These are phyloP conservation scores for Muscidifurax raptorellus DNA, from an alignment of 1,140 invertebrate species.

Conservation along the genomic window DNA sequence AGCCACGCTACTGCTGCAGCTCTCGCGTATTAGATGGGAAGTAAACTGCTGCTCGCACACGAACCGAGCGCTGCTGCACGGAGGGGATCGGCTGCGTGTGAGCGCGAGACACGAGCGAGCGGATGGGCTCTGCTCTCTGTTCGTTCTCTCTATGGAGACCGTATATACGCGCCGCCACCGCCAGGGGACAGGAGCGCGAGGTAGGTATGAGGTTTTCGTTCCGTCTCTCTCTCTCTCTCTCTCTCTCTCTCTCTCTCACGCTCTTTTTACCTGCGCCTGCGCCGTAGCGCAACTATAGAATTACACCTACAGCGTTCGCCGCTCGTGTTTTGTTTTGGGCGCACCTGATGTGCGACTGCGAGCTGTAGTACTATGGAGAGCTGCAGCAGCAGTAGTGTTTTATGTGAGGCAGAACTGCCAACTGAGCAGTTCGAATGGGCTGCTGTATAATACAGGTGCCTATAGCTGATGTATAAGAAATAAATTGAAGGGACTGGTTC, in stretches of 20 bases:
- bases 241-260: too few relatives aligned
- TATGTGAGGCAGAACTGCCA: background rate
- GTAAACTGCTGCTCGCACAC: background rate
- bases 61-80: background rate
- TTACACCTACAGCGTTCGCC: background rate
- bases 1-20: background rate
- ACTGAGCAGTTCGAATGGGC: background rate
- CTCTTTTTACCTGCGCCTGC: constrained; percentile 20
- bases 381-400: background rate
- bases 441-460: too few relatives aligned
- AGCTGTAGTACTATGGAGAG: too few relatives aligned
- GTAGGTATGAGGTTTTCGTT: background rate
- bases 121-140: background rate
- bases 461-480: too few relatives aligned
- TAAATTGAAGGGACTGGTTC: background rate
- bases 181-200: constrained; percentile 18
- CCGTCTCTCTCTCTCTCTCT: background rate
- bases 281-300: background rate
- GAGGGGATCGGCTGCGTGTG: constrained; percentile 10
- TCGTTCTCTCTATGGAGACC: background rate
- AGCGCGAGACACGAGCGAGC: constrained; percentile 6
- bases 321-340: background rate
- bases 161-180: constrained; percentile 28
- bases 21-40: background rate
- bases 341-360: too few relatives aligned